Conservation (phyloP, 92 coral and sea anemone genomes). For the Parazoanthus atlanticus region DNA sequence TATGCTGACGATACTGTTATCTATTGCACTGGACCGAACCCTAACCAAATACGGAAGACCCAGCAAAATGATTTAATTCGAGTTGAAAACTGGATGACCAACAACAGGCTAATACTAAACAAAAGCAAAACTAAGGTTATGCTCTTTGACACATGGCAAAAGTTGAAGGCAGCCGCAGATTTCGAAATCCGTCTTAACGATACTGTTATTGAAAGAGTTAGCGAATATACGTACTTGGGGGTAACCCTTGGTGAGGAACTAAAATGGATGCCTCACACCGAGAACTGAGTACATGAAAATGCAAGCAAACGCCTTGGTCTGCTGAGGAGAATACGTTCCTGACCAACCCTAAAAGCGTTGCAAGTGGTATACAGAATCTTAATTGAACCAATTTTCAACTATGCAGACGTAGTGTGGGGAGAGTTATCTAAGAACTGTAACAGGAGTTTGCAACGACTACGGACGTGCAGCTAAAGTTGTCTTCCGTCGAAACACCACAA, state of each 20-base stretch:
- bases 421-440: too few species aligned
- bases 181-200: conserved; percentile 32
- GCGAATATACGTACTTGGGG: neutral
- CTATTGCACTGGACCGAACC: conserved; percentile 13
- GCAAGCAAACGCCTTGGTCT: neutral
- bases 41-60: neutral
- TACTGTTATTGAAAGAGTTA: conserved; percentile 13
- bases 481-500: neutral
- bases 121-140: conserved; percentile 48
- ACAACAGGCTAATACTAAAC: conserved; percentile 43
- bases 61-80: conserved; percentile 47
- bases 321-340: neutral
- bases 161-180: neutral
- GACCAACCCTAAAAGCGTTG: neutral
- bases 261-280: neutral
- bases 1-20: conserved; percentile 31
- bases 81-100: conserved; percentile 43
- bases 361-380: too few species aligned
- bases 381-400: neutral
- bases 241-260: neutral
- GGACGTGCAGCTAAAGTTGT: too few species aligned
- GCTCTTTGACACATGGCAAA: conserved; percentile 51
- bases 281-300: neutral
- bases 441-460: too few species aligned
- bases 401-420: neutral